phyloP scores from a whole-genome alignment of 2,888 invertebrate genomes.

The Bembecia ichneumoniformis region DNA sequence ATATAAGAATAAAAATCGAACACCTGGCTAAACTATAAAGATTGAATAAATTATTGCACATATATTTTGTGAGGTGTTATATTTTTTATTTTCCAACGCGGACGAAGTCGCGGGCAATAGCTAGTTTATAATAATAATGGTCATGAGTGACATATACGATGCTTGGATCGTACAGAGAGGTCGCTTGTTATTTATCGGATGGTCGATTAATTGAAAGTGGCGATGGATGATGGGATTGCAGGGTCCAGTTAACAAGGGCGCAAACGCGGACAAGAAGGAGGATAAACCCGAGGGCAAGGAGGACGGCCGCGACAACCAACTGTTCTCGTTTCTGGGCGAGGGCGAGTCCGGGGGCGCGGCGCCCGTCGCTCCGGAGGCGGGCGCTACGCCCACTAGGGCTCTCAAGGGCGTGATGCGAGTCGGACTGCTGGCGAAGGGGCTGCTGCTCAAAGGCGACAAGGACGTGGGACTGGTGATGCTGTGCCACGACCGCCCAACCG shows the following conservation, averaged over 20 bases:
- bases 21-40: too few species aligned
- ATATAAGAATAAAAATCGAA: too few species aligned
- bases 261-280: constrained; percentile 49
- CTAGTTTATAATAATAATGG: too few species aligned
- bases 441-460: constrained; percentile 90
- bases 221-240: too few species aligned
- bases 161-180: too few species aligned
- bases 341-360: constrained; percentile 48
- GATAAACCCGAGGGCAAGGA: constrained; percentile 74
- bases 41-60: too few species aligned
- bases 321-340: constrained; percentile 68
- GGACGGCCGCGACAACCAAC: constrained; percentile 86
- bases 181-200: too few species aligned
- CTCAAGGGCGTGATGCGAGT: constrained; percentile 98
- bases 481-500: constrained; percentile 94
- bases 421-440: constrained; percentile 81
- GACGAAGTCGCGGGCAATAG: too few species aligned
- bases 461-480: constrained; percentile 94
- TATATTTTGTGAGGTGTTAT: too few species aligned
- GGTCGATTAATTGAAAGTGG: too few species aligned
- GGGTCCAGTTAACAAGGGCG: constrained; percentile 7
- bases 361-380: constrained; percentile 31
- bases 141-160: too few species aligned
- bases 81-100: too few species aligned
- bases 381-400: constrained; percentile 75